Percentiles rank a stretch among this genome's conserved stretches.
These are phyloP conservation scores for Brachycybe producta DNA, from an alignment of 2,888 invertebrate species.

Conservation along the genomic window DNA sequence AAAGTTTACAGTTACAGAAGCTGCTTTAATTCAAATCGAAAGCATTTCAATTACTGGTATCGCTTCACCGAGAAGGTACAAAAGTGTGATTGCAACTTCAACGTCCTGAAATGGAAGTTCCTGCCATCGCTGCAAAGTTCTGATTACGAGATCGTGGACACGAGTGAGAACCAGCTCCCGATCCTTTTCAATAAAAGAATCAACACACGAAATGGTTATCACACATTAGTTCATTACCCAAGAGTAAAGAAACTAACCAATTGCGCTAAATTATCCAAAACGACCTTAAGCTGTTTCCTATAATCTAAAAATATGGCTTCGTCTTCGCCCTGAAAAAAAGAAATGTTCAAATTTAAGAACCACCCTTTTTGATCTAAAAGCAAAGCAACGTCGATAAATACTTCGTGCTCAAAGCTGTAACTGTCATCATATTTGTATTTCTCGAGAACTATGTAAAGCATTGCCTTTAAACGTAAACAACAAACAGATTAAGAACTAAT, in stretches of 20 bases:
- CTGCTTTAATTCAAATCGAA: background rate
- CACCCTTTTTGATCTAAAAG: background rate
- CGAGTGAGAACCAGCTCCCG: constrained; percentile 35
- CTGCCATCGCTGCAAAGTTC: constrained; percentile 36
- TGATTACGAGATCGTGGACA: constrained; percentile 34
- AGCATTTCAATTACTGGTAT: constrained; percentile 27
- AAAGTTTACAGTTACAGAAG: constrained; percentile 4
- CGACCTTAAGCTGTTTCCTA: constrained; percentile 39
- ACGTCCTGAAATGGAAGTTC: constrained; percentile 36
- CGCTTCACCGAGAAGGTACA: constrained; percentile 42
- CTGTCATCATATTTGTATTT: constrained; percentile 41
- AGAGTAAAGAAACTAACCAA: constrained; percentile 29
- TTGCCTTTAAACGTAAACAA: constrained; percentile 27
- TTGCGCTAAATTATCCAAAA: constrained; percentile 41
- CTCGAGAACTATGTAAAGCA: constrained; percentile 37
- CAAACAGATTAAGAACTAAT: too few relatives aligned
- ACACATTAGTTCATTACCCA: background rate
- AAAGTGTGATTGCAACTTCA: constrained; percentile 39
- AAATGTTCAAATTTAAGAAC: constrained; percentile 14
- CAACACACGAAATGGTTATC: background rate
- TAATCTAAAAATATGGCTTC: constrained; percentile 43
- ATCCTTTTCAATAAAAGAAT: constrained; percentile 34
- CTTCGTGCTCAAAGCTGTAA: constrained; percentile 40
- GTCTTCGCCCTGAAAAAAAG: constrained; percentile 36
- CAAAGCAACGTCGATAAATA: too few relatives aligned